Base-by-base conservation (phyloP, 2,888 invertebrate genomes). In the Nomada fucata region DNA sequence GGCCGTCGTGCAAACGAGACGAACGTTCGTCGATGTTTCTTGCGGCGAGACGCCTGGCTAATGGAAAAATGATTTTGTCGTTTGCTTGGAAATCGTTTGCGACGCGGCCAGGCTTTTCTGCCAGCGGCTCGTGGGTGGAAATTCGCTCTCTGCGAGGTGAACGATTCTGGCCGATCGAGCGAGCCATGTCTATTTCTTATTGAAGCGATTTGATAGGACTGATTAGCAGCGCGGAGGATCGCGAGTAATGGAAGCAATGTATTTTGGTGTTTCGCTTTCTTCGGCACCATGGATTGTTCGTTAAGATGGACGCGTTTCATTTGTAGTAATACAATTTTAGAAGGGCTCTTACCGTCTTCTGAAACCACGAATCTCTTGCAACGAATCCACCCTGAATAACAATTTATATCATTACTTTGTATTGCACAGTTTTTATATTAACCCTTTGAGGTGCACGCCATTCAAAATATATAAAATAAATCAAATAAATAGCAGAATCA, bases 1-100 rank as follows among this genome's bases (percentile, higher is more conserved):
- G 83, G 86, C 86, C 71, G 79, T 82, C 81, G 79, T 77, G 74
- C 65, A 83, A 86, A 86, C 83, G 70, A 82, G 82, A 85, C 77
- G 71, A 81, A 79, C 60, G 74, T 74, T 81, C 64, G 74, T 60
- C 70, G 70, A 74, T 69, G 47, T 55, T 70, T 23, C 55, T 59
- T 70, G 78, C 71, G 67, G 67, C 71, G 29, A 53, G 69, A 59
- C 52, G 36, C 65, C 36, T 1, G 7, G 57, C 52, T 53, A 76
- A 70, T 79, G 76, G 64, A 76, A 65, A 53, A 70, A 65, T 65
- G 44, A 70, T 79, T 23, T 76, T 13, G 47, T 47, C 47, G 52
- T 57, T 64, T 59, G 69, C 23, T 20, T 18, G 76, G 20, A 70
- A 79, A 76, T 76, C 76, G 52, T n/a, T 64, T 55, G 11, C 4